These are phyloP conservation scores for Uloborus plumipes DNA, from an alignment of 2,888 invertebrate genomes.

Conservation along the genomic window DNA sequence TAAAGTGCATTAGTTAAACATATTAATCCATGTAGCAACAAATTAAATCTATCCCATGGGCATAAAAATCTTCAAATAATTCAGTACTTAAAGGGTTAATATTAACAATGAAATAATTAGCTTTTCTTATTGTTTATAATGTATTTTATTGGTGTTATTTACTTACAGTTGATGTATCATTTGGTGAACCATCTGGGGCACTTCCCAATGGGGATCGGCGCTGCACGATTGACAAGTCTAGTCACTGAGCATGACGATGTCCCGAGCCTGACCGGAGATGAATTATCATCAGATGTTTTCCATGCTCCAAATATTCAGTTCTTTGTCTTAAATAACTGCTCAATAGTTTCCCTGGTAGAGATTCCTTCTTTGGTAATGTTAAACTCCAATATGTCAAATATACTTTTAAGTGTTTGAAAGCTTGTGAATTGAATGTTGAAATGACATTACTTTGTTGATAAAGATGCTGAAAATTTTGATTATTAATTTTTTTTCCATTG, in stretches of 20 bases:
- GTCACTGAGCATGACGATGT: conserved; percentile 95
- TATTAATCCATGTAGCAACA: too few species aligned
- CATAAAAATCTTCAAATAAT: too few species aligned
- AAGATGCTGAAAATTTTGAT: too few species aligned
- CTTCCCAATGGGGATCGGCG: conserved; percentile 88
- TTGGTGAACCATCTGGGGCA: conserved; percentile 93
- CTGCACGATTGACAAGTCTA: conserved; percentile 87
- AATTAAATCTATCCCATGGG: too few species aligned
- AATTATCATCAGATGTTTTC: conserved; percentile 85
- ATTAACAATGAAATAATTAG: too few species aligned
- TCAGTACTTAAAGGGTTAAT: too few species aligned
- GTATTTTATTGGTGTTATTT: neutral
- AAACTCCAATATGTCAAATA: too few species aligned
- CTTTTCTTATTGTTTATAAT: neutral
- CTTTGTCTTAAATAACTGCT: conserved; percentile 83
- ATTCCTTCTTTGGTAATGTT: conserved; percentile 79
- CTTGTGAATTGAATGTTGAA: too few species aligned
- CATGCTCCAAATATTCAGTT: conserved; percentile 87
- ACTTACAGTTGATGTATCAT: conserved; percentile 81
- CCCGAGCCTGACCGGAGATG: conserved; percentile 79
- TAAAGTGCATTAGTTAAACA: too few species aligned
- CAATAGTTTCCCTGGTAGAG: conserved; percentile 90
- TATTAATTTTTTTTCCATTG: too few species aligned
- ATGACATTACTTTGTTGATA: too few species aligned
- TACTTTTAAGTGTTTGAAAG: too few species aligned